These are phyloP conservation scores for Caenorhabditis latens DNA, from an alignment of 1,140 invertebrate genomes.

Conservation along the genomic window DNA sequence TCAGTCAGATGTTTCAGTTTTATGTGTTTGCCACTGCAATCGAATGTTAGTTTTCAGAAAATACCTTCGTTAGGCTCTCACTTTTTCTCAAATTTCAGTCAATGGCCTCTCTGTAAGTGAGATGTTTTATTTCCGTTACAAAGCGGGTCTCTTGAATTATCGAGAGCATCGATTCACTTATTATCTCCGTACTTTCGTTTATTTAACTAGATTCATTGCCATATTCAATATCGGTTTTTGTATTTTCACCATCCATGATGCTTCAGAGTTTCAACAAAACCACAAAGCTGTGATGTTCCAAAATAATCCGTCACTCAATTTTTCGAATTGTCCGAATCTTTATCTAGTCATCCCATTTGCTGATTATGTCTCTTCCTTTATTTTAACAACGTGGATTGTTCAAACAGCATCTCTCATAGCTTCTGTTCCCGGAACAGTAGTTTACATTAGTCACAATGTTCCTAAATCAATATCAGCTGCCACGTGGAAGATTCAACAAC, in stretches of 20 bases:
- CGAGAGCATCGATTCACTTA: background rate
- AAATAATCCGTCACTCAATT: background rate
- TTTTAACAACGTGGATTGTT: background rate
- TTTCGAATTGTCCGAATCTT: background rate
- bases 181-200: background rate
- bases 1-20: background rate
- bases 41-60: background rate
- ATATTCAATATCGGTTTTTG: background rate
- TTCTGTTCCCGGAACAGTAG: background rate
- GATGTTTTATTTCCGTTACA: constrained; percentile 32
- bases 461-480: background rate
- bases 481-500: background rate
- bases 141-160: constrained; percentile 1
- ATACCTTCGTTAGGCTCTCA: too few relatives aligned
- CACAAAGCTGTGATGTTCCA: background rate
- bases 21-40: background rate
- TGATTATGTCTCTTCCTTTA: background rate
- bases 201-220: background rate
- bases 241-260: background rate
- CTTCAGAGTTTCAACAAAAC: background rate
- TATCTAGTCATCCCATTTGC: background rate
- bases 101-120: background rate
- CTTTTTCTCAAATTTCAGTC: background rate
- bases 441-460: background rate
- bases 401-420: background rate